phyloP scores from a whole-genome alignment of 2,888 invertebrate species.

The Orchestes rusci region DNA sequence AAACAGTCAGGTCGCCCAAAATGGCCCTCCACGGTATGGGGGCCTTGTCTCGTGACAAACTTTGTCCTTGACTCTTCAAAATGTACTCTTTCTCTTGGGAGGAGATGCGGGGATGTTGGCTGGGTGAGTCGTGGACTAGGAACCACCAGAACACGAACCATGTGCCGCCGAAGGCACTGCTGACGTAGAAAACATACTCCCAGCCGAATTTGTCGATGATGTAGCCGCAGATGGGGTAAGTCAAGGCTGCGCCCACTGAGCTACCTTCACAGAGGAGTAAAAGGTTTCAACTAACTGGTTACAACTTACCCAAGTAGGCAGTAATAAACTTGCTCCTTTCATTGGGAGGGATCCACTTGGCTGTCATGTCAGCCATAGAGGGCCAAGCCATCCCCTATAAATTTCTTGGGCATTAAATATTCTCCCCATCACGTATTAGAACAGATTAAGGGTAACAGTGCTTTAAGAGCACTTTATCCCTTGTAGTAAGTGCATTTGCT shows the following conservation, averaged over 20 bases:
- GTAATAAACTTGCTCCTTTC: conserved; percentile 56
- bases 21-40: conserved; percentile 58
- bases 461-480: too few species aligned
- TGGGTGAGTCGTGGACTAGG: conserved; percentile 57
- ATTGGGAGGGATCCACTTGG: conserved; percentile 74
- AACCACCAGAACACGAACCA: conserved; percentile 62
- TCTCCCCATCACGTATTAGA: too few species aligned
- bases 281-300: not conserved
- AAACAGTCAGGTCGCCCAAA: conserved; percentile 53
- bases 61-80: conserved; percentile 48
- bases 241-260: conserved; percentile 58
- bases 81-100: conserved; percentile 53
- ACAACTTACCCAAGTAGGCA: conserved; percentile 38
- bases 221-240: conserved; percentile 63
- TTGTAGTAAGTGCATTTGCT: too few species aligned
- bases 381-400: conserved; percentile 63
- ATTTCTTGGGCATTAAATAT: not conserved
- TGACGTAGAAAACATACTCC: conserved; percentile 65
- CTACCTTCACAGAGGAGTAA: conserved; percentile 45
- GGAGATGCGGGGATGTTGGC: conserved; percentile 58
- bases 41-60: conserved; percentile 34
- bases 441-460: too few species aligned
- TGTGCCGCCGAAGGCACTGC: conserved; percentile 52
- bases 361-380: conserved; percentile 71
- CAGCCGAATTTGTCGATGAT: conserved; percentile 60